phyloP scores from a whole-genome alignment of 2,113 vertebrate species.

The Reinhardtius hippoglossoides region DNA sequence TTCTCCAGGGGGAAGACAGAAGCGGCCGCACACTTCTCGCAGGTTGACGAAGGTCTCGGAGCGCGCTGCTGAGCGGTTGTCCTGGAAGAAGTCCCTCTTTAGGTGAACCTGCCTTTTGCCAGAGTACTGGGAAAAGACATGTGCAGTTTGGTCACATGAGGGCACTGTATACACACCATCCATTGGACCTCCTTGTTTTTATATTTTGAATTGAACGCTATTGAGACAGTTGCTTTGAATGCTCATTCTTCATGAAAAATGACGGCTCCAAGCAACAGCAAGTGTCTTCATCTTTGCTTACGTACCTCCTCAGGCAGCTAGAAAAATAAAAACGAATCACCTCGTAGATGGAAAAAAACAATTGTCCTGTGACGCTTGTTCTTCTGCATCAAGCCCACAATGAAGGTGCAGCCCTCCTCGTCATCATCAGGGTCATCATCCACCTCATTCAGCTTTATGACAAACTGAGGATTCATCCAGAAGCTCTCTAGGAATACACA shows the following conservation, averaged over 20 bases:
- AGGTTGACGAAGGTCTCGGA: slow-evolving; percentile 84
- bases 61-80: slow-evolving; percentile 64
- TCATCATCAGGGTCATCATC: slow-evolving; percentile 83
- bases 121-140: slow-evolving; percentile 53
- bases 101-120: slow-evolving; percentile 76
- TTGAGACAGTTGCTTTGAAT: background rate
- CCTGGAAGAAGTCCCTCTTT: slow-evolving; percentile 83
- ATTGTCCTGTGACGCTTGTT: slow-evolving; percentile 83
- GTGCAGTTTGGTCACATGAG: background rate
- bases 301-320: slow-evolving; percentile 87
- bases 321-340: slow-evolving; percentile 64
- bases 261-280: background rate
- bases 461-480: slow-evolving; percentile 90
- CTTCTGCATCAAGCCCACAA: slow-evolving; percentile 91
- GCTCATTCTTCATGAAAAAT: background rate
- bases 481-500: slow-evolving; percentile 77
- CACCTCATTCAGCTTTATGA: slow-evolving; percentile 82
- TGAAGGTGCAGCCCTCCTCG: slow-evolving; percentile 82
- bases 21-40: slow-evolving; percentile 81
- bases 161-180: background rate
- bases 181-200: background rate
- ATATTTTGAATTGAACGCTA: background rate
- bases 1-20: slow-evolving; percentile 83
- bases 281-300: slow-evolving; percentile 20
- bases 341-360: slow-evolving; percentile 85